Conservation (phyloP, 2,888 invertebrate genomes). For the Nomada flava region DNA sequence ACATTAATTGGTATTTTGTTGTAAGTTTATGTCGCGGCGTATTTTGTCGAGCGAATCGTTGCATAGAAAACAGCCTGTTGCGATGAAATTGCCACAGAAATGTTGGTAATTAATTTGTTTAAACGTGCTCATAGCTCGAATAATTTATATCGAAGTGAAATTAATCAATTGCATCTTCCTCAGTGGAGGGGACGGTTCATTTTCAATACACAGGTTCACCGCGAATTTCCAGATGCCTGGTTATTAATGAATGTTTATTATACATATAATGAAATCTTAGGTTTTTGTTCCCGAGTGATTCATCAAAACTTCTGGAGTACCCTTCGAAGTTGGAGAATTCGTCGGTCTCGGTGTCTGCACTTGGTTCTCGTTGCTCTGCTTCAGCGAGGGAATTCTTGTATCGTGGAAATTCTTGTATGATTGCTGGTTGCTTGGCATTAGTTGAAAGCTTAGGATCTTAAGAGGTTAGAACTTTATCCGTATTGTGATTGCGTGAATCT, state of each 20-base stretch:
- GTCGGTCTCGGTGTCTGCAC: background rate
- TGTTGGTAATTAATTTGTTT: background rate
- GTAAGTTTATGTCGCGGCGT: too few relatives aligned
- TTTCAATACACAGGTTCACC: background rate
- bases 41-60: too few relatives aligned
- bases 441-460: slow-evolving; percentile 8
- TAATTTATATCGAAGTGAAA: background rate
- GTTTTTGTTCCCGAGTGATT: slow-evolving; percentile 32
- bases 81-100: background rate
- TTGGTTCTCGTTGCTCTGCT: slow-evolving; percentile 16
- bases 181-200: background rate
- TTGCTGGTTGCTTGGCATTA: background rate
- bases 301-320: slow-evolving; percentile 37
- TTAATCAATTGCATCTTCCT: background rate
- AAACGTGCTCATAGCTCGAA: background rate
- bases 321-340: slow-evolving; percentile 36
- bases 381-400: slow-evolving; percentile 10
- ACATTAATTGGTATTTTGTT: too few relatives aligned
- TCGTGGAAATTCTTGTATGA: slow-evolving; percentile 45
- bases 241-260: too few relatives aligned
- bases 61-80: background rate
- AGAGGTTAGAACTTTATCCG: background rate
- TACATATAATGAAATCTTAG: slow-evolving; percentile 4
- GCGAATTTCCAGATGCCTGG: too few relatives aligned
- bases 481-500: slow-evolving; percentile 9